Evolutionary conservation across 2,888 invertebrate species (phyloP).

Genomic region (Andrena marginata): DNA sequence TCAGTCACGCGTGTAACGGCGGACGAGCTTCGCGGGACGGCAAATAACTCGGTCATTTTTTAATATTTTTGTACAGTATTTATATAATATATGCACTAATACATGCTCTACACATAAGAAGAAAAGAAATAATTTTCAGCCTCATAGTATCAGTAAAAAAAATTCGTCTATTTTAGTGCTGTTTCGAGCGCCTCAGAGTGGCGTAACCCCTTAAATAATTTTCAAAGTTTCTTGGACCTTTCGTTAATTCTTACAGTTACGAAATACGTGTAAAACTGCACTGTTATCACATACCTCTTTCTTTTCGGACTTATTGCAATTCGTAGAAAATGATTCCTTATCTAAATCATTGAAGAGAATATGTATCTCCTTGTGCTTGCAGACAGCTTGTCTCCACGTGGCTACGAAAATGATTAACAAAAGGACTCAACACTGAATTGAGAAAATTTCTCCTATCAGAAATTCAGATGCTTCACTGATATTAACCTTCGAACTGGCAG

Average conservation of each 20-base stretch:
- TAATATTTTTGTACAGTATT: no score
- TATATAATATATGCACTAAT: no score
- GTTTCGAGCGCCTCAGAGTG: no score
- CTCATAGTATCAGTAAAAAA: no score
- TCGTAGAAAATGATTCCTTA: conserved; percentile 23
- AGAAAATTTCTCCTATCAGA: background rate
- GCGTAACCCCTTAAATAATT: no score
- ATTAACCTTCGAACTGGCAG: conserved; percentile 82
- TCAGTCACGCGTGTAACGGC: no score
- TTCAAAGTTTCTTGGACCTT: background rate
- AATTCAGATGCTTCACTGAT: background rate
- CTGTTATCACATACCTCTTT: conserved; percentile 26
- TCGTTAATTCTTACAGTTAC: no score
- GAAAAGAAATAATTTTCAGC: no score
- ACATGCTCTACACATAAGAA: no score
- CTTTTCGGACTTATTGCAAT: background rate
- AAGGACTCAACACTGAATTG: background rate
- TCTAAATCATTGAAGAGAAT: conserved; percentile 76
- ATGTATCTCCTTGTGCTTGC: conserved; percentile 63
- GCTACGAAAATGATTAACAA: conserved; percentile 49
- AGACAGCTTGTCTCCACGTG: conserved; percentile 55
- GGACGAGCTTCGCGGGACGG: no score
- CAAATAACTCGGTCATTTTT: no score
- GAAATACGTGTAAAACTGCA: background rate
- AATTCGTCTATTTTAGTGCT: no score